phyloP scores from a whole-genome alignment of 2,113 vertebrate genomes.

The Bujurquina vittata region DNA sequence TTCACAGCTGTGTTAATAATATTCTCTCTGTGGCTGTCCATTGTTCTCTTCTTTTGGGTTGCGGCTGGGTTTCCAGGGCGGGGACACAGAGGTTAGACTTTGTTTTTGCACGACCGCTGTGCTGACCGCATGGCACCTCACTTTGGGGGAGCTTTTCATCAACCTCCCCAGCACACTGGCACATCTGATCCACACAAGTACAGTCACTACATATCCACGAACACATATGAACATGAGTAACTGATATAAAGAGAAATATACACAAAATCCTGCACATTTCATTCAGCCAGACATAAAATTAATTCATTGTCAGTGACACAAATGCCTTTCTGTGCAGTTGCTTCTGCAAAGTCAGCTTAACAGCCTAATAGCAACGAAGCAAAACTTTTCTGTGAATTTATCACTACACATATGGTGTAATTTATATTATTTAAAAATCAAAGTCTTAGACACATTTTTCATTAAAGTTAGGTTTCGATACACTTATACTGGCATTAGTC shows the following conservation, averaged over 20 bases:
- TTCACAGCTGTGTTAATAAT: slow-evolving; percentile 73
- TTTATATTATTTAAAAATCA: slow-evolving; percentile 48
- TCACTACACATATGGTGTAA: slow-evolving; percentile 47
- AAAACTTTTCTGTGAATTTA: slow-evolving; percentile 36
- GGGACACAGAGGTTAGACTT: slow-evolving; percentile 85
- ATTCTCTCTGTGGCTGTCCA: slow-evolving; percentile 80
- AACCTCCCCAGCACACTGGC: slow-evolving; percentile 82
- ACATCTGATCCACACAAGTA: slow-evolving; percentile 62
- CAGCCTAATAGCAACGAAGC: slow-evolving; percentile 1
- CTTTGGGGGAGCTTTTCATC: slow-evolving; percentile 82
- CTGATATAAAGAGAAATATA: neutral
- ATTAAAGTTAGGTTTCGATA: slow-evolving; percentile 5
- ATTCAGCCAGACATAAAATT: slow-evolving; percentile 17
- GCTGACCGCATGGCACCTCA: slow-evolving; percentile 85
- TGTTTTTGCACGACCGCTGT: slow-evolving; percentile 84
- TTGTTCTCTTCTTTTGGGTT: slow-evolving; percentile 78
- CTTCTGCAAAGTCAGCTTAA: slow-evolving; percentile 29
- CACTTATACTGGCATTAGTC: slow-evolving; percentile 40
- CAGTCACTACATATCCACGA: neutral
- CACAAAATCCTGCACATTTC: slow-evolving; percentile 14
- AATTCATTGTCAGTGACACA: slow-evolving; percentile 22
- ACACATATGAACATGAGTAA: neutral
- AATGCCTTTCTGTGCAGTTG: slow-evolving; percentile 38
- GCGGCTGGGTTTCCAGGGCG: slow-evolving; percentile 83
- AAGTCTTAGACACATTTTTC: slow-evolving; percentile 32